phyloP scores from a whole-genome alignment of 2,888 invertebrate species.

The Julus scanicus region DNA sequence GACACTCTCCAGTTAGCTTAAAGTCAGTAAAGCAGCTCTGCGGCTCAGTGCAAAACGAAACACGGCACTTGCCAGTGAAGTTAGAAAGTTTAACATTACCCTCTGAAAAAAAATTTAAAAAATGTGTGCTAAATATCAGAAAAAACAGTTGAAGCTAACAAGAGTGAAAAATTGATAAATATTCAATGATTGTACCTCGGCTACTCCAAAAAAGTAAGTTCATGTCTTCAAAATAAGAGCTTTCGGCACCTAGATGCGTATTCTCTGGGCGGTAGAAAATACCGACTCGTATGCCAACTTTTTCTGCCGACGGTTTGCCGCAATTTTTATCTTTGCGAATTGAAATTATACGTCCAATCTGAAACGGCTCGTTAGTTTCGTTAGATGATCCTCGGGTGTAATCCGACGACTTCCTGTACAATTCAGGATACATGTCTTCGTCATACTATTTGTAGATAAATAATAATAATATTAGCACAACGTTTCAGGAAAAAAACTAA shows the following conservation, averaged over 20 bases:
- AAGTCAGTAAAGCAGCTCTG: not conserved
- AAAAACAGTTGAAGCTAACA: not conserved
- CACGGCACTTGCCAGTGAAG: constrained; percentile 8
- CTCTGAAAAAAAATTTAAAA: not conserved
- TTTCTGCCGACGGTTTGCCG: constrained; percentile 67
- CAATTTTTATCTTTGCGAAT: not conserved
- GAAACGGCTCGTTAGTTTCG: constrained; percentile 80
- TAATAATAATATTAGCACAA: not conserved
- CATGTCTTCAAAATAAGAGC: constrained; percentile 74
- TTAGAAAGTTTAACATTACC: not conserved
- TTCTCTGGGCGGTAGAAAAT: constrained; percentile 82
- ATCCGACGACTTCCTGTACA: constrained; percentile 79
- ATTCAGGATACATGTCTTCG: constrained; percentile 82
- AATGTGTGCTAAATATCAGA: not conserved
- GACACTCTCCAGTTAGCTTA: not conserved
- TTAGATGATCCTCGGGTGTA: constrained; percentile 77
- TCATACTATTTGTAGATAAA: constrained; percentile 70
- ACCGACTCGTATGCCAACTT: constrained; percentile 74
- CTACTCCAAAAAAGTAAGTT: constrained; percentile 82
- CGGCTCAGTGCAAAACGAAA: not conserved
- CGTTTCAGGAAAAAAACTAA: not conserved
- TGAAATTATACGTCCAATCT: constrained; percentile 61
- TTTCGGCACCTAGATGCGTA: constrained; percentile 72
- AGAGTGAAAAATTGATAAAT: not conserved
- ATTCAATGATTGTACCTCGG: constrained; percentile 70